A percentile compares a stretch with the other conserved stretches of the same genome.
Evolutionary conservation across 2,113 vertebrate species (phyloP).

Genomic region (Cephalopterus ornatus): DNA sequence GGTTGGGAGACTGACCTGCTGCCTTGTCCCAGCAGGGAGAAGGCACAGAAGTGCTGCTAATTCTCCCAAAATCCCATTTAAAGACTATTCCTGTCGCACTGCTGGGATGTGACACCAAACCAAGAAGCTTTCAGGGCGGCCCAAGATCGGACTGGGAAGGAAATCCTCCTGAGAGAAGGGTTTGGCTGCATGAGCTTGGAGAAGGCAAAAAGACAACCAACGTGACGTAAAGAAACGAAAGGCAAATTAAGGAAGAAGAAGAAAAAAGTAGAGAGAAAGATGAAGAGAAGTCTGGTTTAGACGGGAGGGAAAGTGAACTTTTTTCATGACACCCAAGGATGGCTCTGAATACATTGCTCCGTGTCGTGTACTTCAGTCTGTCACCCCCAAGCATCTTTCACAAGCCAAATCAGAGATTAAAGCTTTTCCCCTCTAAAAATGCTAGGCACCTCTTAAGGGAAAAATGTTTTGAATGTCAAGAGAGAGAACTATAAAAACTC

Average conservation of each 20-base stretch:
- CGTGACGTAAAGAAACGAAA: neutral
- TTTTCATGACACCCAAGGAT: neutral
- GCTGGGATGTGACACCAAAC: neutral
- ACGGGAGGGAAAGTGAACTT: neutral
- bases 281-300: neutral
- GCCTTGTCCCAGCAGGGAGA: neutral
- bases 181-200: neutral
- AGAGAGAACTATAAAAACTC: neutral
- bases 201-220: neutral
- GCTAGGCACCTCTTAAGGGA: neutral
- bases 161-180: neutral
- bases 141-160: fast-evolving
- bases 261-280: neutral
- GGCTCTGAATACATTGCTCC: neutral
- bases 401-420: neutral
- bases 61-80: neutral
- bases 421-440: neutral
- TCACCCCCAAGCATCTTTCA: neutral
- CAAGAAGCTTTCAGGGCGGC: neutral
- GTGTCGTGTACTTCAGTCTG: neutral
- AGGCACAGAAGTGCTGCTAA: neutral
- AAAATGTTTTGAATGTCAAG: conserved; percentile 25
- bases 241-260: neutral
- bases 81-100: neutral
- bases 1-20: neutral